Evolutionary conservation across 2,888 invertebrate species (phyloP).

Genomic region (Pristionchus japonicus): DNA sequence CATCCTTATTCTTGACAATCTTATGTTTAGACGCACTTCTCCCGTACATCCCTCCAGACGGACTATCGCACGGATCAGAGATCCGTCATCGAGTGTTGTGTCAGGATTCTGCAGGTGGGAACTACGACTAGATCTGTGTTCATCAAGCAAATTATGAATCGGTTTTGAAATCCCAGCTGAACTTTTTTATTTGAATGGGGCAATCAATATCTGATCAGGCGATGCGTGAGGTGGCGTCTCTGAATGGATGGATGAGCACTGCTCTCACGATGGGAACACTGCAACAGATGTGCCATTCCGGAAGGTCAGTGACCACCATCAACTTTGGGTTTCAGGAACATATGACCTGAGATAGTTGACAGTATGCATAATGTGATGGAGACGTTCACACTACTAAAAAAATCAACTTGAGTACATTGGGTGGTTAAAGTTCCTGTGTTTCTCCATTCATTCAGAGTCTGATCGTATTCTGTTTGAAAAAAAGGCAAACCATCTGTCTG

Average conservation of each 20-base stretch:
- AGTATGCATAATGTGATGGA: too few species aligned
- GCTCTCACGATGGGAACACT: conserved; percentile 83
- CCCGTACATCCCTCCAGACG: conserved; percentile 86
- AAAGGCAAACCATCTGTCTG: background rate
- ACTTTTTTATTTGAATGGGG: too few species aligned
- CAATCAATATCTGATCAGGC: conserved; percentile 83
- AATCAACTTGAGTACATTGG: too few species aligned
- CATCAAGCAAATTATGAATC: background rate
- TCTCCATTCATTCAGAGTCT: too few species aligned
- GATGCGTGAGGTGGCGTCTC: conserved; percentile 93
- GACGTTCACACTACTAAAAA: too few species aligned
- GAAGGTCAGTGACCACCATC: background rate
- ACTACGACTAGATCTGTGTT: background rate
- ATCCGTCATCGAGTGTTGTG: conserved; percentile 94
- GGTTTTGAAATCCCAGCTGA: background rate
- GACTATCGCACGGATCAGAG: conserved; percentile 97
- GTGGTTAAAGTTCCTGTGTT: too few species aligned
- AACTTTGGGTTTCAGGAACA: background rate
- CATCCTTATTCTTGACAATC: background rate
- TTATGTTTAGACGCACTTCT: conserved; percentile 84
- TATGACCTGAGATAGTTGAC: too few species aligned
- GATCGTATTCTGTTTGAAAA: background rate
- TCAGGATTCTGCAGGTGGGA: conserved; percentile 90
- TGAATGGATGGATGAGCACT: conserved; percentile 89
- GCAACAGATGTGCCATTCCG: conserved; percentile 81